Conservation (phyloP, 2,797 vertebrate genomes). For the Sparus aurata region DNA sequence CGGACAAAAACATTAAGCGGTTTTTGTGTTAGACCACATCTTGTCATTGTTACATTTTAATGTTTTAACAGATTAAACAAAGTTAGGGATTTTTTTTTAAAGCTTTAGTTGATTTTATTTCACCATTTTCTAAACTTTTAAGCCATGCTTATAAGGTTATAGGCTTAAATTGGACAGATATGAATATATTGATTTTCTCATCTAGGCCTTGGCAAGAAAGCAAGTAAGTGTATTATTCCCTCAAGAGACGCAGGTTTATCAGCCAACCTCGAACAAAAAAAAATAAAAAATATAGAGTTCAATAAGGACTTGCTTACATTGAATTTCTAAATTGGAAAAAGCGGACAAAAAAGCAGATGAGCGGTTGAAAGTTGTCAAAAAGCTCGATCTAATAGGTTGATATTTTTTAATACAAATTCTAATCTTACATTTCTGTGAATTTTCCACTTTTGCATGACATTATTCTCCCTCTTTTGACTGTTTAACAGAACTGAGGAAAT, state of each 20-base stretch:
- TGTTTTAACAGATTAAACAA: not conserved
- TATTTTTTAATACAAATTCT: not conserved
- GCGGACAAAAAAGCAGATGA: too few species aligned
- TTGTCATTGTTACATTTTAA: not conserved
- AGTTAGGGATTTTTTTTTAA: not conserved
- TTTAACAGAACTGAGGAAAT: not conserved
- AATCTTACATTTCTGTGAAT: not conserved
- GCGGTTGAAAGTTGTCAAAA: not conserved
- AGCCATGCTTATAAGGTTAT: not conserved
- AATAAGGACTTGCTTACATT: not conserved
- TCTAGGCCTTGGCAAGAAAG: not conserved
- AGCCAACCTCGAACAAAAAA: not conserved
- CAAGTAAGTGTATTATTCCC: not conserved
- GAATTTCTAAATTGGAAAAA: not conserved
- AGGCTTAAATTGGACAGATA: not conserved
- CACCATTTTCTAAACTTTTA: not conserved
- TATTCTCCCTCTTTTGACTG: not conserved
- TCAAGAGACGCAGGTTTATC: not conserved
- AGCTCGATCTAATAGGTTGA: too few species aligned
- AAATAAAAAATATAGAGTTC: not conserved
- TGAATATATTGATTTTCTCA: not conserved
- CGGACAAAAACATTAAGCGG: too few species aligned
- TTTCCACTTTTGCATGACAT: not conserved
- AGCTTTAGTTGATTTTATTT: not conserved
- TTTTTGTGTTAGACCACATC: too few species aligned